Evolutionary conservation across 2,888 invertebrate species (phyloP).

Genomic region (Tridacna gigas): DNA sequence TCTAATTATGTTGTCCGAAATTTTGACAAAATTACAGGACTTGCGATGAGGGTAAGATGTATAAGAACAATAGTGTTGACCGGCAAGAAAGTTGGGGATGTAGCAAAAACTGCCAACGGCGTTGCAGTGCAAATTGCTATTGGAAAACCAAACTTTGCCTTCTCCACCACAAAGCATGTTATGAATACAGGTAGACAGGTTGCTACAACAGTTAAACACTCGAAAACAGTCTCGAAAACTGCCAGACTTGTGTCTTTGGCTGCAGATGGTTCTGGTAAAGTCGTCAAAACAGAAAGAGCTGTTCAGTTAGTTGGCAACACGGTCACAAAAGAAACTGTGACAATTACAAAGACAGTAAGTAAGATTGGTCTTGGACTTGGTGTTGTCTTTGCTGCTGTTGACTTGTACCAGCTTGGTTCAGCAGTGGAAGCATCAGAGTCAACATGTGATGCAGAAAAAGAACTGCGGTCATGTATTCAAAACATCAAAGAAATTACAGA

Average conservation of each 20-base stretch:
- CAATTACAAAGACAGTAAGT: slow-evolving; percentile 6
- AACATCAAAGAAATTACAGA: slow-evolving; percentile 2
- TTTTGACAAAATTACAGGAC: neutral
- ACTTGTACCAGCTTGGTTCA: slow-evolving; percentile 6
- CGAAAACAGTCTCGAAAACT: neutral
- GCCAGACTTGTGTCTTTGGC: neutral
- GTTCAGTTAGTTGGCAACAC: neutral
- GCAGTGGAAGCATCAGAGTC: neutral
- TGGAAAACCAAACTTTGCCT: neutral
- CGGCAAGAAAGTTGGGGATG: slow-evolving; percentile 1
- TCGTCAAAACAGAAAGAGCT: neutral
- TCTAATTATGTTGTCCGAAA: slow-evolving; percentile 16
- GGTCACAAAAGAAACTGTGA: neutral
- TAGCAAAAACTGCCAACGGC: neutral
- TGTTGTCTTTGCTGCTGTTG: slow-evolving; percentile 18
- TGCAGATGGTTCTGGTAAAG: neutral
- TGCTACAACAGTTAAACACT: neutral
- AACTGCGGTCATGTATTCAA: neutral
- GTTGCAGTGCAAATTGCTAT: neutral
- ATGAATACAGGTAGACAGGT: neutral
- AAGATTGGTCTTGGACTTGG: slow-evolving; percentile 3
- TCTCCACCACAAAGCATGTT: neutral
- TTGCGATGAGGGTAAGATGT: neutral
- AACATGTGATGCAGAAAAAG: slow-evolving; percentile 16
- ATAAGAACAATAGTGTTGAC: neutral